Evolutionary conservation across 2,797 vertebrate species (phyloP).

Genomic region (Brotogeris chrysoptera): DNA sequence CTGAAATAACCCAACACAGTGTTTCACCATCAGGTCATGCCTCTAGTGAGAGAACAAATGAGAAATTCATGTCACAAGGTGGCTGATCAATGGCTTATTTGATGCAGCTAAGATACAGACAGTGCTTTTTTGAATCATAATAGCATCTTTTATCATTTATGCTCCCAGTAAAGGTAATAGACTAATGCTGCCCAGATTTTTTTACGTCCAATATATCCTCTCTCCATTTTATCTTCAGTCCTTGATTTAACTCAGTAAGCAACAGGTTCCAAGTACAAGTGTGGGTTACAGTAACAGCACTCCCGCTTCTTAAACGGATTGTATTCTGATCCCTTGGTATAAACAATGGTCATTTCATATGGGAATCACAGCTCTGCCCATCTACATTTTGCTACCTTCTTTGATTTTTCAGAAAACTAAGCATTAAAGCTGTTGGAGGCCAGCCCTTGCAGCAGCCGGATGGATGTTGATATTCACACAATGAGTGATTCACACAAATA

Average conservation of each 20-base stretch:
- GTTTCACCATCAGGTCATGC: neutral
- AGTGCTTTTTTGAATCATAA: neutral
- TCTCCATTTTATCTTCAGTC: neutral
- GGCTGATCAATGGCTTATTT: neutral
- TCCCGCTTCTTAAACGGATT: neutral
- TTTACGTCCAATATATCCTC: neutral
- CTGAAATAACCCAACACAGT: neutral
- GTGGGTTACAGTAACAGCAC: neutral
- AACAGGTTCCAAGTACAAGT: neutral
- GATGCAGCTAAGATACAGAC: neutral
- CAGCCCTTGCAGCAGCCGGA: neutral
- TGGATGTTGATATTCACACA: conserved; percentile 7
- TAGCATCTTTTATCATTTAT: neutral
- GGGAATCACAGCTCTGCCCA: conserved; percentile 23
- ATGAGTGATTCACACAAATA: neutral
- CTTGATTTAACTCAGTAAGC: neutral
- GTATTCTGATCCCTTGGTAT: neutral
- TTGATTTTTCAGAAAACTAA: conserved; percentile 46
- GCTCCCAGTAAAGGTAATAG: neutral
- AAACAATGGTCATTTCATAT: neutral
- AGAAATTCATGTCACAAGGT: neutral
- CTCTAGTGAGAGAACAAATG: neutral
- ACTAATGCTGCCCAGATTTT: neutral
- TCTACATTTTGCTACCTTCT: conserved; percentile 31
- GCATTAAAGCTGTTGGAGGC: neutral